A percentile compares a stretch with the other conserved stretches of the same genome.
phyloP scores from a whole-genome alignment of 2,113 vertebrate species.

The Typhlomys cinereus region DNA sequence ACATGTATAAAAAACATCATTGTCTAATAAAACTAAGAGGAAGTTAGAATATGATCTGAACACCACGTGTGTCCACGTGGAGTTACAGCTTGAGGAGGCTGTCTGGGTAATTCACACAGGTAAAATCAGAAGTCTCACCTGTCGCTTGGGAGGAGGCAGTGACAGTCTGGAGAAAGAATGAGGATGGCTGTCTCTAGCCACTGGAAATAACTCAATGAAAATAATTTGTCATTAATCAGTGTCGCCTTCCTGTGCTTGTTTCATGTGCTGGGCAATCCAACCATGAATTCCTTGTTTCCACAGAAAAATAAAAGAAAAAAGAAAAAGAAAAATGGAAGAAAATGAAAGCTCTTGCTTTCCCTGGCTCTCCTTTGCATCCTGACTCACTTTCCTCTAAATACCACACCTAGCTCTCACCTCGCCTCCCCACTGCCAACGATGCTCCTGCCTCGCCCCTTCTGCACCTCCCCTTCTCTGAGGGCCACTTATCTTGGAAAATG shows the following conservation, averaged over 20 bases:
- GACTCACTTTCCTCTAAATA: neutral
- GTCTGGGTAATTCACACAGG: neutral
- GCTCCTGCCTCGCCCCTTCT: neutral
- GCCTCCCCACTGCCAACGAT: neutral
- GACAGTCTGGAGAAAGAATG: neutral
- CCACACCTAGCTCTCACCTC: neutral
- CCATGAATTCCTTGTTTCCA: neutral
- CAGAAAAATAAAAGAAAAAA: neutral
- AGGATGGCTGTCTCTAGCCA: no score
- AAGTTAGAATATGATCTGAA: neutral
- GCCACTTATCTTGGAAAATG: neutral
- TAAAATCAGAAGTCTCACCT: neutral
- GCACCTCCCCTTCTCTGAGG: neutral
- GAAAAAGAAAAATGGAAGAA: neutral
- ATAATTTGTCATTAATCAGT: neutral
- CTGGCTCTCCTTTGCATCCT: neutral
- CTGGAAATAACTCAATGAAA: neutral
- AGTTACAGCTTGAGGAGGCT: neutral
- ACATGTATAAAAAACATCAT: neutral
- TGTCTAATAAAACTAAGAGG: neutral
- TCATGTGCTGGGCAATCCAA: neutral
- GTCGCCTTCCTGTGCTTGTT: neutral
- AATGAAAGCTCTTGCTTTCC: neutral
- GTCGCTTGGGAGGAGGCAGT: neutral
- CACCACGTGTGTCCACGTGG: neutral